A percentile compares a stretch with the other conserved stretches of the same genome.
Conservation (phyloP, 2,797 vertebrate species). For the Philypnodon macrostomus region DNA sequence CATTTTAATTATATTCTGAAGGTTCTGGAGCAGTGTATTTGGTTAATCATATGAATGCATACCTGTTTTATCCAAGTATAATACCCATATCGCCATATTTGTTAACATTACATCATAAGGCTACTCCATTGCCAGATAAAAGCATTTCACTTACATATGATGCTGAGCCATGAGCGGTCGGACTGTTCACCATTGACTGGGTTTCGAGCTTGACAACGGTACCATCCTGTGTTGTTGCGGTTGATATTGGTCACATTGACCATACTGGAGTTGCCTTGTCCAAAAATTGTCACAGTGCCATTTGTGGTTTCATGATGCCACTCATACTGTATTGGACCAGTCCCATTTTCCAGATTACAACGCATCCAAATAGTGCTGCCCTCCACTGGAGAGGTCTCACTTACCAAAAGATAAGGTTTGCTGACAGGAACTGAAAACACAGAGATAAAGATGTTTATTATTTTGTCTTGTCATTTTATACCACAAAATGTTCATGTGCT, state of each 20-base stretch:
- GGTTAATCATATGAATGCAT: too few relatives aligned
- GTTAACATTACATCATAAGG: too few relatives aligned
- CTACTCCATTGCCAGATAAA: too few relatives aligned
- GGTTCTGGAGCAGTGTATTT: too few relatives aligned
- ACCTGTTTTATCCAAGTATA: too few relatives aligned
- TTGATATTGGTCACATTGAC: slow-evolving; percentile 75
- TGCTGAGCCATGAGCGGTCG: slow-evolving; percentile 77
- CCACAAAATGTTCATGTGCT: too few relatives aligned
- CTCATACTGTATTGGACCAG: slow-evolving; percentile 77
- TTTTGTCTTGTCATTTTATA: too few relatives aligned
- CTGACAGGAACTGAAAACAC: slow-evolving; percentile 8
- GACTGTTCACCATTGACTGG: slow-evolving; percentile 82
- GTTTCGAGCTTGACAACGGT: slow-evolving; percentile 79
- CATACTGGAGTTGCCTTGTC: slow-evolving; percentile 51
- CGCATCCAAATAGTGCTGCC: slow-evolving; percentile 68
- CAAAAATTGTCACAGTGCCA: slow-evolving; percentile 56
- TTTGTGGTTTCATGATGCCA: slow-evolving; percentile 76
- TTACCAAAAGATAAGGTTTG: slow-evolving; percentile 4
- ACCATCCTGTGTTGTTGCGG: slow-evolving; percentile 86
- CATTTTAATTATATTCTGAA: too few relatives aligned
- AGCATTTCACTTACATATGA: slow-evolving; percentile 83
- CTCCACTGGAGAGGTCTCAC: slow-evolving; percentile 5
- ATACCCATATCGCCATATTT: too few relatives aligned
- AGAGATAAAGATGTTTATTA: background rate
- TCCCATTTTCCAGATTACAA: slow-evolving; percentile 84